Evolutionary conservation across 2,888 invertebrate genomes (phyloP), one percentile per base, ranked within the genome.

Genomic region (Melanostoma mellinum): DNA sequence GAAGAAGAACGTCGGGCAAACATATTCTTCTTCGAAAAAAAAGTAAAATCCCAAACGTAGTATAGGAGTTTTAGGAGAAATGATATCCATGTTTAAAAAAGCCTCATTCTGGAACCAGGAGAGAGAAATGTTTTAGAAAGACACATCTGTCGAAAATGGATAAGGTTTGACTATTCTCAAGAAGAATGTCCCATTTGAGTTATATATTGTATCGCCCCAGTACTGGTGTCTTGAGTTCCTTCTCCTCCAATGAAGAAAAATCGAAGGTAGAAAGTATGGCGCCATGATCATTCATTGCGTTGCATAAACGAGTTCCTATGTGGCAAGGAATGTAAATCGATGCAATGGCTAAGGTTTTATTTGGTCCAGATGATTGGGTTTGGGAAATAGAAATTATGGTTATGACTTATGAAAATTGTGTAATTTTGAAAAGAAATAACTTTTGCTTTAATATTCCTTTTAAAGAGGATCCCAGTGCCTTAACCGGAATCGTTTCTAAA

Each of bases 301-400:
- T 6, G 1, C 1, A 5, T 1, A 52, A 1, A 20, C 20, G 20
- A 20, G 20, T 20, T 20, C 4, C 44, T 35, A 4, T 50, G 3
- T 53, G 52, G 32, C 65, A 52, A 2, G 10, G 65, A 3, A 56
- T 56, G 10, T 65, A 67, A 6, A 55, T 3, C 0, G 53, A 67
- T 1, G 53, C 42, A 0, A 65, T 10, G 4, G 63, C 63, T 2
- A 50, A 0, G n/a, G 48, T 32, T 50, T 48, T 50, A 9, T 30
- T 10, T 2, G 10, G 48, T 1, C 48, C 36, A 2, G 65, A 32
- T n/a, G 50, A 33, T 4, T 65, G 33, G 9, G 33, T 20, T 4
- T 42, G 9, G 10, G 52, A 10, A 10, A 67, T 53, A 3, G 40
- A 52, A 0, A 50, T 0, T 0, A 53, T 55, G 1, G 42, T 55